Evolutionary conservation across 2,113 vertebrate genomes (phyloP).

Genomic region (Gavialis gangeticus): DNA sequence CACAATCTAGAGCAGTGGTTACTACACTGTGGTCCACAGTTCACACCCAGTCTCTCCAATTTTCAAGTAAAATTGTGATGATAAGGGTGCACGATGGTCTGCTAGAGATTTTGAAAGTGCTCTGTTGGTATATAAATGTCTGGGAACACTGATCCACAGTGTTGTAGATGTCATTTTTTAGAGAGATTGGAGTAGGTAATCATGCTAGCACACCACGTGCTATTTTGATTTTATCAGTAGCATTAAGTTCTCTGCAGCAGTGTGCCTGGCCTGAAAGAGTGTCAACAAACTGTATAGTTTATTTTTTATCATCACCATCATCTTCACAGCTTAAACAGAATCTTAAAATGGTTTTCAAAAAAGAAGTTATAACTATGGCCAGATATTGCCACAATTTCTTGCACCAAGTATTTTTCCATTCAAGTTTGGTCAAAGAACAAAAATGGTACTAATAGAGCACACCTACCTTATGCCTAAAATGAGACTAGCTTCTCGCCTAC

Average conservation of each 20-base stretch:
- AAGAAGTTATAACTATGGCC: background rate
- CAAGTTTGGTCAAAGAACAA: constrained; percentile 25
- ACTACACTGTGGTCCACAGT: background rate
- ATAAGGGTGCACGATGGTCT: no score
- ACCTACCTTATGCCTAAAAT: constrained; percentile 93
- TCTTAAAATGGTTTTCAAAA: constrained; percentile 2
- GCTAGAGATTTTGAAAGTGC: no score
- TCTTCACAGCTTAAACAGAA: constrained; percentile 11
- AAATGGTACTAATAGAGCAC: constrained; percentile 30
- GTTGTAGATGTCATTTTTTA: background rate
- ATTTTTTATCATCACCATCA: background rate
- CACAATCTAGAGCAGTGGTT: constrained; percentile 2
- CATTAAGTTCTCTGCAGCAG: constrained; percentile 14
- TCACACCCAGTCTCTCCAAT: no score
- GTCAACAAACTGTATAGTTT: background rate
- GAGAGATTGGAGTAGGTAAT: background rate
- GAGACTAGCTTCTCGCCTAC: constrained; percentile 91
- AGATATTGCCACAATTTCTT: background rate
- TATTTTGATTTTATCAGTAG: constrained; percentile 18
- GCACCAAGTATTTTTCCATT: background rate
- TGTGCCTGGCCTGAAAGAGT: constrained; percentile 27
- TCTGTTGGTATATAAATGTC: no score
- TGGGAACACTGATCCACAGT: background rate
- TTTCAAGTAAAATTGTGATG: no score
- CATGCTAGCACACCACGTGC: background rate